Base-by-base conservation (phyloP, 2,797 vertebrate genomes). In the Eremophila alpestris region DNA sequence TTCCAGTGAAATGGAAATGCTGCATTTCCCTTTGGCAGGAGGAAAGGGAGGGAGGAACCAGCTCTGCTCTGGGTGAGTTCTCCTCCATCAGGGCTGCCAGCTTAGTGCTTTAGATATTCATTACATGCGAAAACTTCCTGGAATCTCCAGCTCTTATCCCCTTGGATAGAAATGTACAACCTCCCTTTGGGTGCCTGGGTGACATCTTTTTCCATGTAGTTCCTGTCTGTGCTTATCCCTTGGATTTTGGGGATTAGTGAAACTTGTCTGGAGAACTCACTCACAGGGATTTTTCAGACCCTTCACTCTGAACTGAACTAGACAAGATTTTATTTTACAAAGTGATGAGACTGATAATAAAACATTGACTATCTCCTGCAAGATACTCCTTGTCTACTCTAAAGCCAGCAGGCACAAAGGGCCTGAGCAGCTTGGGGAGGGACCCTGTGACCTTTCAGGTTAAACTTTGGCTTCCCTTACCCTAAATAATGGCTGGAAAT, bases 1-100 rank as follows among this genome's bases (percentile, higher is more conserved):
- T 41, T 12, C 0, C 40, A 18, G 0, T 15, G 3, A 5, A 43
- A 1, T 30, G 32, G 32, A 54, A 20, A 7, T 36, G 32, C 21
- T 74, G 27, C 16, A 2, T 41, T 65, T 62, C 34, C 8, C 40
- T 46, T 12, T n/a, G 75, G 9, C 10, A 11, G 5, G 43, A 34
- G 40, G 26, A 6, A 10, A 4, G 55, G 78, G 24, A 45, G 56
- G 40, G 22, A 11, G 45, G 17, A 46, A n/a, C 30, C 29, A 12
- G 40, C 48, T 89, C 58, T 70, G 40, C 32, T 70, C 60, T 65
- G 86, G 51, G 13, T 40, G n/a, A 58, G 3, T 4, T 41, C 10
- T 38, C 23, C 41, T n/a, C 48, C 23, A 10, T 7, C 56, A 29
- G 67, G 43, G 48, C 49, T 83, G 45, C 76, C 64, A 55, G 58